phyloP scores from a whole-genome alignment of 2,888 invertebrate species.

The Ennomos quercinarius region DNA sequence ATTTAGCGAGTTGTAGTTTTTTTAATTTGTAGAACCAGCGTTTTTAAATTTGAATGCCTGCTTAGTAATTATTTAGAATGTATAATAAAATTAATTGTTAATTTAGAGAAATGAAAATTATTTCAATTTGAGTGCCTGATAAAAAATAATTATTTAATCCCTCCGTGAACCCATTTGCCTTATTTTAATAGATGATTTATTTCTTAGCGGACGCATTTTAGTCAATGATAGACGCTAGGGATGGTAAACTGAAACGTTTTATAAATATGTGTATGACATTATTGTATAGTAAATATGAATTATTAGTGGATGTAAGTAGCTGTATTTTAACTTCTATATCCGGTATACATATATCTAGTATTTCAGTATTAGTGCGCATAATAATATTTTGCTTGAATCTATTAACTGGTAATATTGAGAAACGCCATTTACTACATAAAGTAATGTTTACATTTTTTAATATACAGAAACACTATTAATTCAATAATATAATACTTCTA shows the following conservation, averaged over 20 bases:
- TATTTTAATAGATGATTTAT: constrained; percentile 76
- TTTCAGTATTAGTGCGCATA: constrained; percentile 54
- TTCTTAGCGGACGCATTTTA: constrained; percentile 54
- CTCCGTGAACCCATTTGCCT: constrained; percentile 81
- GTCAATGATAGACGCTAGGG: constrained; percentile 59
- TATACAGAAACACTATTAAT: no score
- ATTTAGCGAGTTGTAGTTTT: constrained; percentile 3
- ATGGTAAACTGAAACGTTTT: constrained; percentile 44
- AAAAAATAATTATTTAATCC: constrained; percentile 76
- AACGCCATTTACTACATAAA: background rate
- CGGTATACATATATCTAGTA: constrained; percentile 53
- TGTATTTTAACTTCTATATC: constrained; percentile 64
- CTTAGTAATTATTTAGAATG: constrained; percentile 21
- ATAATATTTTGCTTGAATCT: constrained; percentile 29
- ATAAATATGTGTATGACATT: constrained; percentile 25
- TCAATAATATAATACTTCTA: no score
- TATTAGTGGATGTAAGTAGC: constrained; percentile 57
- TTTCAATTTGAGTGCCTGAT: constrained; percentile 82
- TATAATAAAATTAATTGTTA: constrained; percentile 18
- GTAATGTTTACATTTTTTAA: background rate
- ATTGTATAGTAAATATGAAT: constrained; percentile 39
- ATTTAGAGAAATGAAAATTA: constrained; percentile 50
- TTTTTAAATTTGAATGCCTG: constrained; percentile 13
- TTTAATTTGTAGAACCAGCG: background rate
- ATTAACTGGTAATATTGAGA: constrained; percentile 34